phyloP scores from a whole-genome alignment of 2,888 invertebrate genomes.

The Eupithecia centaureata region DNA sequence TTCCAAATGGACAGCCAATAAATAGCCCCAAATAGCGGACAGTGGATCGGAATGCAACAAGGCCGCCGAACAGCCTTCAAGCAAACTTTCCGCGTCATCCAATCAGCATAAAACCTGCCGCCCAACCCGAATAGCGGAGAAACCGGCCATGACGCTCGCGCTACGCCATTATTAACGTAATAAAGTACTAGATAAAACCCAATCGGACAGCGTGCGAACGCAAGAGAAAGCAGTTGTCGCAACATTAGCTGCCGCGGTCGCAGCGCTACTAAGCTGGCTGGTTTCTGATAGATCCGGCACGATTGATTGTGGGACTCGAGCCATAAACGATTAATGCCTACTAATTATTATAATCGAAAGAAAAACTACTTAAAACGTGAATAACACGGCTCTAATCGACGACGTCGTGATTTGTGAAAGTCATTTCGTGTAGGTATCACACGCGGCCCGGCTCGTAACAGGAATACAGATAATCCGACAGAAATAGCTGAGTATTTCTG shows the following conservation, averaged over 20 bases:
- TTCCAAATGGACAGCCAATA: constrained; percentile 64
- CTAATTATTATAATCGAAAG: constrained; percentile 59
- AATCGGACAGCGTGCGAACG: constrained; percentile 82
- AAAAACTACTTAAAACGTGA: constrained; percentile 52
- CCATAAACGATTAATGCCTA: constrained; percentile 56
- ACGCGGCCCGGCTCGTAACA: constrained; percentile 46
- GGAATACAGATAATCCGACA: constrained; percentile 54
- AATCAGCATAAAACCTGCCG: constrained; percentile 74
- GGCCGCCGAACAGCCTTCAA: constrained; percentile 74
- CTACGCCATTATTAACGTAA: constrained; percentile 77
- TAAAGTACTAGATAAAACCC: constrained; percentile 81
- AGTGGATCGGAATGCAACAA: constrained; percentile 74
- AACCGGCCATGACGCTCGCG: constrained; percentile 76
- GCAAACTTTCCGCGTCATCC: constrained; percentile 75
- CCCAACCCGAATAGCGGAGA: constrained; percentile 69
- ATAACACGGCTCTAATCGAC: constrained; percentile 45
- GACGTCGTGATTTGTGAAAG: constrained; percentile 48
- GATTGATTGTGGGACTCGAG: constrained; percentile 59
- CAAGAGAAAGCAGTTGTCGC: constrained; percentile 79
- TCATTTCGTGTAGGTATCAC: constrained; percentile 39
- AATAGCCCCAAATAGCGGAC: constrained; percentile 68
- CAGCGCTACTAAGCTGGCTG: constrained; percentile 61
- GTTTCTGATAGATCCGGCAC: constrained; percentile 57
- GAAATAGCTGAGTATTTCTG: constrained; percentile 62
- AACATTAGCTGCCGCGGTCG: constrained; percentile 65